A percentile compares a stretch with the other conserved stretches of the same genome.
phyloP scores from a whole-genome alignment of 92 coral and sea anemone genomes.

The Phymanthus crucifer region DNA sequence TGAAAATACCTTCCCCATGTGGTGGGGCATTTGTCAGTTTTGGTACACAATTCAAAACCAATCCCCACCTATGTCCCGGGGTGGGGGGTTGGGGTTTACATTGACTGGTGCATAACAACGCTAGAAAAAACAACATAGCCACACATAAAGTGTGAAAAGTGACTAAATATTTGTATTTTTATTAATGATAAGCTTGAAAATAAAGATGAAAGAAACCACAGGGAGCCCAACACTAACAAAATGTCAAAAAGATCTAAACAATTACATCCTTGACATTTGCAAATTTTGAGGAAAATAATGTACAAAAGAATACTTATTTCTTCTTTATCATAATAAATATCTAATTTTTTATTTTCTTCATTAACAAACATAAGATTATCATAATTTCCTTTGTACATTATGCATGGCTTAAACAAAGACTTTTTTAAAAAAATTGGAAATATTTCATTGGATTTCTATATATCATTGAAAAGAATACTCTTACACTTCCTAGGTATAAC shows the following conservation, averaged over 20 bases:
- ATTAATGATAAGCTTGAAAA: background rate
- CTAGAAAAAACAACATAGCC: too few species aligned
- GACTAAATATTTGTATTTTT: too few species aligned
- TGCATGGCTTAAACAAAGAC: background rate
- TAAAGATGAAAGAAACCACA: background rate
- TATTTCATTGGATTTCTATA: background rate
- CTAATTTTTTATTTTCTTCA: background rate
- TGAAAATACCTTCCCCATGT: too few species aligned
- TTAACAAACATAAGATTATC: background rate
- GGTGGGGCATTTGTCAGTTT: too few species aligned
- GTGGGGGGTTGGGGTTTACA: too few species aligned
- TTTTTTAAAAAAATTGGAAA: background rate
- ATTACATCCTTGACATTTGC: background rate
- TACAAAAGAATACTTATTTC: too few species aligned
- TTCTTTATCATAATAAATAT: background rate
- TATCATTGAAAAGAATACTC: background rate
- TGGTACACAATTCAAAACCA: too few species aligned
- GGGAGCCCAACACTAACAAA: background rate
- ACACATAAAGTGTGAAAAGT: too few species aligned
- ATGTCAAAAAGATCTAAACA: background rate
- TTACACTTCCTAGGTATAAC: background rate
- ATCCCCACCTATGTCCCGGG: too few species aligned
- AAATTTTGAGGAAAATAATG: background rate
- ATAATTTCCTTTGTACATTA: slow-evolving; percentile 1
- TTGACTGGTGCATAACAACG: too few species aligned